Evolutionary conservation across 2,888 invertebrate species (phyloP).

Genomic region (Palloptera scutellata): DNA sequence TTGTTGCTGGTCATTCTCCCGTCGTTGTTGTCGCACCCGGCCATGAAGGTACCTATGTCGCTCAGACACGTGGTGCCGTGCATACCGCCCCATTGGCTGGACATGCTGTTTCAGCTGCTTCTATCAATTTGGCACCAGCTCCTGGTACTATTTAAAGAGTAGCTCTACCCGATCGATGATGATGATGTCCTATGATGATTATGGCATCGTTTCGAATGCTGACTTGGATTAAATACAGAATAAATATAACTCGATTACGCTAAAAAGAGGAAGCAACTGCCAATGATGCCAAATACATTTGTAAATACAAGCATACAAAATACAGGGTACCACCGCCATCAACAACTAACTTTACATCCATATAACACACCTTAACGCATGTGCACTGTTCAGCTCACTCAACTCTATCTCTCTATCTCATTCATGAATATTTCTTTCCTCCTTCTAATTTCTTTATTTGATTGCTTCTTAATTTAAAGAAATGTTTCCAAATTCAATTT

Average conservation of each 20-base stretch:
- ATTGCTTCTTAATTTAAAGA: no score
- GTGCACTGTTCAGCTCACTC: background rate
- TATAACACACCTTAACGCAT: background rate
- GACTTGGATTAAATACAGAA: background rate
- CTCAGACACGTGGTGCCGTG: conserved; percentile 65
- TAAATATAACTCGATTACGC: background rate
- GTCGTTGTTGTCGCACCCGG: conserved; percentile 34
- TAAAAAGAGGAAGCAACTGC: background rate
- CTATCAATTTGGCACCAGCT: conserved; percentile 65
- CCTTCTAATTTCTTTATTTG: no score
- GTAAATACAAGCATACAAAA: background rate
- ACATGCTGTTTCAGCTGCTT: conserved; percentile 54
- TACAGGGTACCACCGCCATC: background rate
- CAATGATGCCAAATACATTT: conserved; percentile 5
- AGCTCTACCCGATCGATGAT: no score
- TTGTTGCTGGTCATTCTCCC: conserved; percentile 40
- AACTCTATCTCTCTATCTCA: background rate
- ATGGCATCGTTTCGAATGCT: no score
- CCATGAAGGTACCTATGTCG: conserved; percentile 49
- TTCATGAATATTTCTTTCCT: no score
- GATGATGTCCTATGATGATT: no score
- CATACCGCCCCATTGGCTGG: conserved; percentile 66
- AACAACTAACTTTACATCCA: background rate
- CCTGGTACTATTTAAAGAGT: conserved; percentile 61
- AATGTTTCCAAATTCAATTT: background rate